These are phyloP conservation scores for Pomacea maculata DNA, from an alignment of 1,140 invertebrate species.

Conservation along the genomic window DNA sequence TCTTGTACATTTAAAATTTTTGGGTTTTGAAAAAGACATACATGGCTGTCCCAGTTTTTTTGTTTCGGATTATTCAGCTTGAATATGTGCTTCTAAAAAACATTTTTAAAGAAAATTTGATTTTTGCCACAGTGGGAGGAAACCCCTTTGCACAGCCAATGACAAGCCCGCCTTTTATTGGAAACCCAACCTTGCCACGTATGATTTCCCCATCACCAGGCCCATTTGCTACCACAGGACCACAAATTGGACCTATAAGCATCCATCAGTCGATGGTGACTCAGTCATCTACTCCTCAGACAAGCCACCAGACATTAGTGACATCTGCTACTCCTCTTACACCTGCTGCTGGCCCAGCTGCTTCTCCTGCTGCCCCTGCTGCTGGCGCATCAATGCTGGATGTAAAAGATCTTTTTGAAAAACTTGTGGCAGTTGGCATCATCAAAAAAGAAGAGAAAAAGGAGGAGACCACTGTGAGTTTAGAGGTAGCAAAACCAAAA, in stretches of 20 bases:
- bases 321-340: background rate
- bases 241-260: background rate
- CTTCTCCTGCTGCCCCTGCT: background rate
- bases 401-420: slow-evolving; percentile 79
- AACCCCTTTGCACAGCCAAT: too few species aligned
- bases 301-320: background rate
- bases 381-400: background rate
- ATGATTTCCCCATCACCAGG: too few species aligned
- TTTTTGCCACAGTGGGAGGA: too few species aligned
- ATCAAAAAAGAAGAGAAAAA: slow-evolving; percentile 65
- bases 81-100: too few species aligned
- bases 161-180: too few species aligned
- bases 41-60: too few species aligned
- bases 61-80: too few species aligned
- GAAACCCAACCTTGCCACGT: too few species aligned
- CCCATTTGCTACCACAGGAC: too few species aligned
- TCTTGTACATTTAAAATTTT: too few species aligned
- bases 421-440: slow-evolving; percentile 84
- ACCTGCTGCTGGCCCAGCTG: background rate
- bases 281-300: background rate
- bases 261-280: slow-evolving; percentile 5
- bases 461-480: slow-evolving; percentile 13
- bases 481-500: slow-evolving; percentile 2
- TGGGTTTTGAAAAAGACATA: too few species aligned
- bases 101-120: too few species aligned